Base-by-base conservation (phyloP, 2,113 vertebrate genomes). In the Heterotis niloticus region DNA sequence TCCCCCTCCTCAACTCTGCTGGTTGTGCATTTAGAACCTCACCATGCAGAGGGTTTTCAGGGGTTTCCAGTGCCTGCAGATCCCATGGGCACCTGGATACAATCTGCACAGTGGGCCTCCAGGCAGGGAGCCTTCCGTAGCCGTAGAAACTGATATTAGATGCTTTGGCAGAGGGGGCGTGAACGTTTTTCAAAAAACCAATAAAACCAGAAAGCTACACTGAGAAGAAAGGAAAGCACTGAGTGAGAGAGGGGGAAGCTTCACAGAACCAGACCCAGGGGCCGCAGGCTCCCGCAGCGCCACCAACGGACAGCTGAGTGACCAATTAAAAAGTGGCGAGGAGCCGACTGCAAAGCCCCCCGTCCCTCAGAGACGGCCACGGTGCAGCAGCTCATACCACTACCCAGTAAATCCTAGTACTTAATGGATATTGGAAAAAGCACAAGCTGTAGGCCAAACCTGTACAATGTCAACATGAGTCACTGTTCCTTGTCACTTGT, bases 161-260 rank as follows among this genome's bases (percentile, higher is more conserved):
- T 12, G 51, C 44, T 56, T 62, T n/a, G 20, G 20, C n/a, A n/a
- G 54, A n/a, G 57, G 4, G 52, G 52, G 52, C 26, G 51, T 59
- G 65, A 69, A 44, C 14, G 24, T 57, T 64, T 56, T 52, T 12
- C 5, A 68, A 28, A 26, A 57, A 78, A 18, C 44, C 65, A 78
- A 69, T 78, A 78, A 69, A 78, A 24, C 64, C 54, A 69, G 76
- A 78, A 67, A 59, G 65, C 57, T 57, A 57, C 64, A 78, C 18
- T 68, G 44, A 12, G 68, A 44, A 70, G 51, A 28, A 72, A 72
- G 20, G 20, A 72, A 72, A 54, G 70, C 54, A 72, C 24, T 72
- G 51, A 52, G 44, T 72, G 70, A 52, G 23, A 54, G 54, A 2
- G 24, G 76, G 34, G 66, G 62, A 44, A 52, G 69, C 28, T 74